These are phyloP conservation scores for Penelope pileata DNA, from an alignment of 2,113 vertebrate species.

Conservation along the genomic window DNA sequence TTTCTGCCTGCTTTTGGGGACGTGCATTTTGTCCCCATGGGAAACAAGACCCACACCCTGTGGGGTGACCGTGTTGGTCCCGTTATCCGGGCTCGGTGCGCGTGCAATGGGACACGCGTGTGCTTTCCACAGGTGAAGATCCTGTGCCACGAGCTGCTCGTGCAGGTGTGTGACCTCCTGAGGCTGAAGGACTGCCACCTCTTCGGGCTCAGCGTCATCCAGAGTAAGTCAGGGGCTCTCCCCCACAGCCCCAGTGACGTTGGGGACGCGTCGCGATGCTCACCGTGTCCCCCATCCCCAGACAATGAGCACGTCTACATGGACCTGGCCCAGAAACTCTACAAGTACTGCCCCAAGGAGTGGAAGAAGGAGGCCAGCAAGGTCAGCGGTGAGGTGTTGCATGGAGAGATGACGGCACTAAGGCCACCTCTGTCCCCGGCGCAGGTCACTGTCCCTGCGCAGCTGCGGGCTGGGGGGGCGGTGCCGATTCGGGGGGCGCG, in stretches of 20 bases:
- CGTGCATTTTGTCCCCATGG: accelerated
- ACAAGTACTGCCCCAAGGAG: slow-evolving; percentile 98
- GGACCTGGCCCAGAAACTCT: slow-evolving; percentile 96
- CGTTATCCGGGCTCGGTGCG: not conserved
- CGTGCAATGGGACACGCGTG: accelerated
- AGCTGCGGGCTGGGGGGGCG: not conserved
- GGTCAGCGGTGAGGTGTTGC: slow-evolving; percentile 82
- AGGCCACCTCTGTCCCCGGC: slow-evolving; percentile 60
- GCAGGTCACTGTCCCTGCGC: slow-evolving; percentile 58
- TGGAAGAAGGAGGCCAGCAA: slow-evolving; percentile 99
- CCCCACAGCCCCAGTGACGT: accelerated
- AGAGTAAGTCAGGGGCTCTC: slow-evolving; percentile 83
- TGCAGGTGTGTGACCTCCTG: slow-evolving; percentile 96
- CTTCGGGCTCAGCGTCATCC: slow-evolving; percentile 97
- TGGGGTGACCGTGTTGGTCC: not conserved
- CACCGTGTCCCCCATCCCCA: slow-evolving; percentile 59
- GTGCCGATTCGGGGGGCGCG: not conserved
- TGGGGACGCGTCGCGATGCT: not conserved
- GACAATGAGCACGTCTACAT: slow-evolving; percentile 99
- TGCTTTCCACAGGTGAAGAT: slow-evolving; percentile 88
- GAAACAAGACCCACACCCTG: not conserved
- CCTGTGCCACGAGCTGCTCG: slow-evolving; percentile 92
- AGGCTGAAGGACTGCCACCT: slow-evolving; percentile 96
- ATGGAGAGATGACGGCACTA: slow-evolving; percentile 75
- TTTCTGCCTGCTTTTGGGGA: not conserved